These are phyloP conservation scores for Eidolon dupreanum DNA, from an alignment of 2,797 vertebrate genomes.

Conservation along the genomic window DNA sequence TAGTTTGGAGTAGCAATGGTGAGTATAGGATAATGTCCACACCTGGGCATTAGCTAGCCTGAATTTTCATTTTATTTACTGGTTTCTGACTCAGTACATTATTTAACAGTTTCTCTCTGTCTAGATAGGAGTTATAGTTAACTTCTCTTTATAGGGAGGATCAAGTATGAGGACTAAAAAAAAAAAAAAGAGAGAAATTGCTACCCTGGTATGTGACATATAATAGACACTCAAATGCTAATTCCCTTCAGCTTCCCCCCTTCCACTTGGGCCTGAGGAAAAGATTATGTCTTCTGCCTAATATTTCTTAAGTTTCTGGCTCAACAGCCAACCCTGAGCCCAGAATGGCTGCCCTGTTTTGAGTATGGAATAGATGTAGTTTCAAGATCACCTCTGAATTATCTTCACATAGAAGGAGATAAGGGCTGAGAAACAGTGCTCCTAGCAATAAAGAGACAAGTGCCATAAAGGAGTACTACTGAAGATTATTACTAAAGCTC, in stretches of 20 bases:
- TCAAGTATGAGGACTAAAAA: neutral
- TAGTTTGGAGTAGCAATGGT: neutral
- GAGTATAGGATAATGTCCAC: neutral
- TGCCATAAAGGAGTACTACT: neutral
- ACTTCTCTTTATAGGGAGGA: neutral
- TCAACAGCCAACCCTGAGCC: neutral
- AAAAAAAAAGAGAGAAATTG: neutral
- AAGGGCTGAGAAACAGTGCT: neutral
- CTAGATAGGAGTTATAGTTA: neutral
- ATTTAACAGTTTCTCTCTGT: neutral
- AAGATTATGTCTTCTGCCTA: neutral
- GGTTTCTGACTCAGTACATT: neutral
- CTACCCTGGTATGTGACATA: neutral
- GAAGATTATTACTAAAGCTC: neutral
- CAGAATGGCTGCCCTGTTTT: neutral
- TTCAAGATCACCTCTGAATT: neutral
- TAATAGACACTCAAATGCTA: neutral
- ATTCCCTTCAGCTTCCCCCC: neutral
- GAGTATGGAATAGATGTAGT: neutral
- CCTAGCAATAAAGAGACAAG: neutral
- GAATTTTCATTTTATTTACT: conserved; percentile 22
- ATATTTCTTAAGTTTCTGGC: neutral
- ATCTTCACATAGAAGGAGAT: neutral
- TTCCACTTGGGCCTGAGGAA: neutral
- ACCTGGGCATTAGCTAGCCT: neutral